Base-by-base conservation (phyloP, 2,113 vertebrate species). In the Paratilapia polleni region DNA sequence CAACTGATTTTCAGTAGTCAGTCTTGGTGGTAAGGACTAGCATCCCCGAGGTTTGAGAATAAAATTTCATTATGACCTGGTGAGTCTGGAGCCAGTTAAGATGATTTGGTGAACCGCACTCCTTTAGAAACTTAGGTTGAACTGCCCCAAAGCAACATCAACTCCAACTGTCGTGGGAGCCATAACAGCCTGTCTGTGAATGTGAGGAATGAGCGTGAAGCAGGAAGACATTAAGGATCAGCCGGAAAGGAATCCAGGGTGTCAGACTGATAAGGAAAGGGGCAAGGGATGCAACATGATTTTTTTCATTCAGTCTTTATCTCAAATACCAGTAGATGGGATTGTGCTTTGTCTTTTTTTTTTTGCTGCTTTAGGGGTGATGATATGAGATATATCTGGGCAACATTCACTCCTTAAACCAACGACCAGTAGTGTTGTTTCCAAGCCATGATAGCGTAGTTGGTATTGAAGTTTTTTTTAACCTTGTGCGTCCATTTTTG, bases 181-280 rank as follows among this genome's bases (percentile, higher is more conserved):
- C 41, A 20, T 17, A 56, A 80, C 12, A 54, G 24, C 4, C 7
- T 64, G 70, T 59, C 1, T 20, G 2, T 31, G 54, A 87, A 84
- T 87, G n/a, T 87, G 60, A 82, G 38, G 78, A 85, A 77, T 85
- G 80, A 63, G 20, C 4, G 34, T 61, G 4, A 57, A 2, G 11
- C 74, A 22, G 52, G 59, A 66, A 8, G 77, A 66, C 31, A 34
- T 3, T 8, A 24, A 64, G 70, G 77, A 47, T 26, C 0, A 52
- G 63, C 34, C 2, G 15, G 60, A 73, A 13, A 0, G 1, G 24
- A 26, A 47, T 80, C 74, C 20, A 7, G 7, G 20, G 9, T 74
- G 78, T 70, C 66, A 12, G 22, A 8, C 5, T 49, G 83, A 79
- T 80, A 80, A 82, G 58, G 36, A 17, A 20, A 43, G 75, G 34